Evolutionary conservation across 2,113 vertebrate species (phyloP).

Genomic region (Hoplias malabaricus): DNA sequence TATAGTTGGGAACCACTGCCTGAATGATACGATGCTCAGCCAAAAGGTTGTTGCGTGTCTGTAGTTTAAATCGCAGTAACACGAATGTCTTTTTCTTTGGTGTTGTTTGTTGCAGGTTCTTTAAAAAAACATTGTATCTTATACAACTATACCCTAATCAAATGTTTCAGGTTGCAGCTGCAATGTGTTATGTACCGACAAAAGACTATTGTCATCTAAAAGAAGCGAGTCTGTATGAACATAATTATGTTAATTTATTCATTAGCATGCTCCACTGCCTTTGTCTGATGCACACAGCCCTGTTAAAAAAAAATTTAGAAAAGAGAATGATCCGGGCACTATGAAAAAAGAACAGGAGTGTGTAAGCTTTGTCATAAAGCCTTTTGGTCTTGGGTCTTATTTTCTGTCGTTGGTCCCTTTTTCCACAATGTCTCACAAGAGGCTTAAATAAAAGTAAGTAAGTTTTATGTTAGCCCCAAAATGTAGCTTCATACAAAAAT

Average conservation of each 20-base stretch:
- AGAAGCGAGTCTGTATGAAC: conserved; percentile 9
- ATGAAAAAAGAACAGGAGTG: conserved; percentile 5
- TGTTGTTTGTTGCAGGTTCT: not conserved
- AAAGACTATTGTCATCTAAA: conserved; percentile 13
- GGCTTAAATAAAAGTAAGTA: no score
- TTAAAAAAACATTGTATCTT: conserved; percentile 1
- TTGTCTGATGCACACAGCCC: conserved; percentile 16
- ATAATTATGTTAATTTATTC: conserved; percentile 39
- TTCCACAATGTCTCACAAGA: not conserved
- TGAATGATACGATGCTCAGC: not conserved
- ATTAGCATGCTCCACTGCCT: conserved; percentile 29
- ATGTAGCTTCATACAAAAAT: no score
- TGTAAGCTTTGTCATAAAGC: conserved; percentile 44
- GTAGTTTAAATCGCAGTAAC: not conserved
- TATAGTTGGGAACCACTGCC: not conserved
- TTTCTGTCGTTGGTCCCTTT: conserved; percentile 41
- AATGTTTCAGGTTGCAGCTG: not conserved
- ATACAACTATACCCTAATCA: not conserved
- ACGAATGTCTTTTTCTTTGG: not conserved
- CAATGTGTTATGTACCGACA: conserved; percentile 24
- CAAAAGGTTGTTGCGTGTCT: not conserved
- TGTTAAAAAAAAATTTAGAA: conserved; percentile 46
- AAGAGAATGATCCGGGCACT: conserved; percentile 35
- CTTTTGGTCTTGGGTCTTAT: conserved; percentile 46
- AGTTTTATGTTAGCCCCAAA: no score